Percentiles rank a stretch among this genome's conserved stretches.
Conservation (phyloP, 1,140 invertebrate genomes). For the Heliconius hewitsoni region DNA sequence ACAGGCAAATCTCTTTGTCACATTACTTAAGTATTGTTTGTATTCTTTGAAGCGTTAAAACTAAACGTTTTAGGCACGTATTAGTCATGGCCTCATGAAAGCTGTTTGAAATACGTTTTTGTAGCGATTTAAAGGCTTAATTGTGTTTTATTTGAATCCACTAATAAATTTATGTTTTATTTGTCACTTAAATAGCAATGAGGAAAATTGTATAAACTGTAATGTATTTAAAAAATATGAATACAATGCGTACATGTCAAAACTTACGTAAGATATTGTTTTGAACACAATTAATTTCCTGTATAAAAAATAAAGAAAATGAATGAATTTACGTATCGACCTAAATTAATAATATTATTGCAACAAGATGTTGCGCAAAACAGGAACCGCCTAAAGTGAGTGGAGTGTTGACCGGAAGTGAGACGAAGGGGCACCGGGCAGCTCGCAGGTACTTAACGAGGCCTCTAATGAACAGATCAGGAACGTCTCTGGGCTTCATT, state of each 20-base stretch:
- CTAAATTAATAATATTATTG: slow-evolving; percentile 51
- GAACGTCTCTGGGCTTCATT: slow-evolving; percentile 49
- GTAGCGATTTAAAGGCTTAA: not conserved
- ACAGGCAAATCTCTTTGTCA: slow-evolving; percentile 57
- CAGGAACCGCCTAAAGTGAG: slow-evolving; percentile 56
- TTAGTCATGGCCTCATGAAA: slow-evolving; percentile 38
- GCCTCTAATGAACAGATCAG: slow-evolving; percentile 58
- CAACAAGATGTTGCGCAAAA: slow-evolving; percentile 62
- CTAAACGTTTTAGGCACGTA: slow-evolving; percentile 28
- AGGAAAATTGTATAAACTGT: too few relatives aligned
- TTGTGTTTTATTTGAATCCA: slow-evolving; percentile 5
- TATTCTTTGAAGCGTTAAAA: slow-evolving; percentile 33
- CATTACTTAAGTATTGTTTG: slow-evolving; percentile 43
- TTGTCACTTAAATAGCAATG: not conserved
- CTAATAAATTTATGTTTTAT: not conserved
- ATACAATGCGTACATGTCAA: not conserved
- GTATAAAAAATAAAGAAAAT: too few relatives aligned
- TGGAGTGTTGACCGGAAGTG: slow-evolving; percentile 60
- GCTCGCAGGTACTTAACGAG: slow-evolving; percentile 56
- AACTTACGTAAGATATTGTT: too few relatives aligned
- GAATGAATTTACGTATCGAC: slow-evolving; percentile 12
- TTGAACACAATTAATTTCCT: too few relatives aligned
- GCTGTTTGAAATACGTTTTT: slow-evolving; percentile 16
- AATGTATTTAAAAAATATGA: too few relatives aligned
- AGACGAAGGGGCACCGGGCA: slow-evolving; percentile 40